A percentile compares a stretch with the other conserved stretches of the same genome.
These are phyloP conservation scores for Melipona bicolor DNA, from an alignment of 2,888 invertebrate genomes.

Conservation along the genomic window DNA sequence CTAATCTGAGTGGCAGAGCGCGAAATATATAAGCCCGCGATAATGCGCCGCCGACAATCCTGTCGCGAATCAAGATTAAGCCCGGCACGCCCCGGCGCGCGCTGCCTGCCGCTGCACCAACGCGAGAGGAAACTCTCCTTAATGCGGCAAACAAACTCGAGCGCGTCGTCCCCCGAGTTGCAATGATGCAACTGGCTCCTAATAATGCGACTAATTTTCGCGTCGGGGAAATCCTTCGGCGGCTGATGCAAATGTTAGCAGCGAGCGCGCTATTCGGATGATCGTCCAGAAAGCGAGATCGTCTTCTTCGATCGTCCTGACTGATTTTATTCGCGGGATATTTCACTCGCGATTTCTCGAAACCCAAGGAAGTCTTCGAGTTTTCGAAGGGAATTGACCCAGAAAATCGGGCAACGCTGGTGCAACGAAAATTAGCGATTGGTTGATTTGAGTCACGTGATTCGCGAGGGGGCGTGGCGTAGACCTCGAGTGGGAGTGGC, in stretches of 20 bases:
- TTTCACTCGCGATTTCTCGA: no score
- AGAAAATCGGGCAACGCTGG: no score
- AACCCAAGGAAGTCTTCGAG: no score
- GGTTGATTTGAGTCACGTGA: no score
- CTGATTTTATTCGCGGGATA: neutral
- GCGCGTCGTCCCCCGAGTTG: neutral
- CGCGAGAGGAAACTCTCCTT: slow-evolving; percentile 20
- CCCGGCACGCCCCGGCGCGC: slow-evolving; percentile 19
- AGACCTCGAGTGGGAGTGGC: no score
- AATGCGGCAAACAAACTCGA: slow-evolving; percentile 33
- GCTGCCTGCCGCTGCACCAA: neutral
- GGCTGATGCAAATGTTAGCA: neutral
- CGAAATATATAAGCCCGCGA: slow-evolving; percentile 64
- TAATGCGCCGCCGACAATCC: slow-evolving; percentile 58
- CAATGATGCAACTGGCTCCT: slow-evolving; percentile 10
- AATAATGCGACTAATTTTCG: slow-evolving; percentile 16
- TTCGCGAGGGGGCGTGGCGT: no score
- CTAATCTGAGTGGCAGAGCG: slow-evolving; percentile 64
- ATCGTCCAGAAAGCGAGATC: neutral
- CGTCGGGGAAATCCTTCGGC: neutral
- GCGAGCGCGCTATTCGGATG: neutral
- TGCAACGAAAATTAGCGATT: no score
- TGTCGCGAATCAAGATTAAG: slow-evolving; percentile 65
- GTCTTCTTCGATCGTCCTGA: neutral
- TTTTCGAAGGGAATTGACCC: no score